These are phyloP conservation scores for Nesoenas mayeri DNA, from an alignment of 2,113 vertebrate genomes.

Conservation along the genomic window DNA sequence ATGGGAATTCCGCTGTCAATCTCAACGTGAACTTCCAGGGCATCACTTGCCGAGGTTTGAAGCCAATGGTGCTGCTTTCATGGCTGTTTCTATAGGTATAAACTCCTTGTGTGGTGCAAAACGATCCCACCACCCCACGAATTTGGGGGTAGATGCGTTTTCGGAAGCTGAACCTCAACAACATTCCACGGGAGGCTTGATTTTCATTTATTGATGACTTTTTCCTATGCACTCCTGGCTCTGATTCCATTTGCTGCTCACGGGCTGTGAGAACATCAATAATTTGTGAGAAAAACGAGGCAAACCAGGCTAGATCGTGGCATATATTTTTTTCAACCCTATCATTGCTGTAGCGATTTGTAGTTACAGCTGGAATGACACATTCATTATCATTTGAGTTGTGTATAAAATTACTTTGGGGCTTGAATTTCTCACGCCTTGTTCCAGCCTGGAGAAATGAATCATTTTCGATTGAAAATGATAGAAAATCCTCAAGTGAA, in stretches of 20 bases:
- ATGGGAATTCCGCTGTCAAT: neutral
- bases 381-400: neutral
- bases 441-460: neutral
- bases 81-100: too few relatives aligned
- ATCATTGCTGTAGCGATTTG: neutral
- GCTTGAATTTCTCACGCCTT: neutral
- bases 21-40: fast-evolving
- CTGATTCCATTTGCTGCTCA: neutral
- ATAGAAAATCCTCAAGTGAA: neutral
- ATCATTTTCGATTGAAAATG: neutral
- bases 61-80: neutral
- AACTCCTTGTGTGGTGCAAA: too few relatives aligned
- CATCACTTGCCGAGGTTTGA: neutral
- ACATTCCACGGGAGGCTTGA: neutral
- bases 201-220: neutral
- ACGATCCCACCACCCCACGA: neutral
- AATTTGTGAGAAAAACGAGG: neutral
- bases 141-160: neutral
- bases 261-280: neutral
- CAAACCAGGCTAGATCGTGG: neutral
- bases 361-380: neutral
- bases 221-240: neutral
- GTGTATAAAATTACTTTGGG: neutral
- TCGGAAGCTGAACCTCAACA: neutral
- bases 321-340: neutral